Base-by-base conservation (phyloP, 2,888 invertebrate species). In the Chironomus tentans region DNA sequence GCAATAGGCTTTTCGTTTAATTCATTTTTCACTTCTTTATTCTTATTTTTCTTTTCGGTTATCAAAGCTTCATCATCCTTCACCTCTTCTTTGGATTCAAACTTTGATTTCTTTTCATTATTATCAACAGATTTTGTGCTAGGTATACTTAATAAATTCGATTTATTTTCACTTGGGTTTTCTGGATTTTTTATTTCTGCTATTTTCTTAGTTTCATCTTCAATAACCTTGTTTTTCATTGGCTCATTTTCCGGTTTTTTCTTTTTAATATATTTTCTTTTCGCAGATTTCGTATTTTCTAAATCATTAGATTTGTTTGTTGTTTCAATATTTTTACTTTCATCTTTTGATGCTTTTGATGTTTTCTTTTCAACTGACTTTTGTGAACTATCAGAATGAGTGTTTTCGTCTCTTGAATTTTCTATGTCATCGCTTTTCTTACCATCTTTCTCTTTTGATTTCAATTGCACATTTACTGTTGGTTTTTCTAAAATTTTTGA, bases 181-280 rank as follows among this genome's bases (percentile, higher is more conserved):
- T 38, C 38, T 10, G 38, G 2, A 38, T 38, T 38, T 38, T 10
- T 38, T 38, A 10, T 2, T 38, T 2, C 38, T 1, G 7, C 10
- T 10, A 7, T 38, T 10, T 38, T 10, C 38, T 10, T 38, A 10
- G 2, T 38, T 38, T 38, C 10, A 38, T 38, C 38, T 10, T 38
- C 38, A 38, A 12, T 4, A 38, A 38, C 38, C 10, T 38, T 38
- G 24, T 38, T n/a, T n/a, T n/a, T 68, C 15, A n/a, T 2, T 15
- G 68, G 18, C 13, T 22, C 70, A 47, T 10, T 28, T n/a, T 13
- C 28, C 13, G n/a, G 0, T 28, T 56, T 24, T n/a, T 62, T 72
- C 62, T 72, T 72, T 61, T 72, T 72, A 6, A 72, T 18, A 21
- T 61, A 62, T 38, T 62, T 62, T 72, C 72, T 12, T 24, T 71